phyloP scores from a whole-genome alignment of 2,888 invertebrate genomes.

The Orthosia gracilis region DNA sequence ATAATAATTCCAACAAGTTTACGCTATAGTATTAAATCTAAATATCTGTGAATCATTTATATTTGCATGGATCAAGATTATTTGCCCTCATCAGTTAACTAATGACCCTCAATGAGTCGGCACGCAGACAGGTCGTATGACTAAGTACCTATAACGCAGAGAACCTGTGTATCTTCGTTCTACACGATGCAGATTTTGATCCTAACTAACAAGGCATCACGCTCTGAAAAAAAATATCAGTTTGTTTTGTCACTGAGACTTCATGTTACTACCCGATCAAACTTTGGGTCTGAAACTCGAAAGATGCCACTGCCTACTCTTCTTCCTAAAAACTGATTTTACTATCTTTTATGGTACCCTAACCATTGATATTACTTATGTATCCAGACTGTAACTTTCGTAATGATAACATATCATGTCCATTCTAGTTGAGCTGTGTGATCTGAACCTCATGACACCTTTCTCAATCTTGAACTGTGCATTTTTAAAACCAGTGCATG shows the following conservation, averaged over 20 bases:
- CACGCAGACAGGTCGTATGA: not conserved
- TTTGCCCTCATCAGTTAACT: conserved; percentile 35
- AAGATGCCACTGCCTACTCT: too few relatives aligned
- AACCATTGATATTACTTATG: too few relatives aligned
- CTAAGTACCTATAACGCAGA: not conserved
- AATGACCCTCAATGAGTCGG: conserved; percentile 27
- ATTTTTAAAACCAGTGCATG: too few relatives aligned
- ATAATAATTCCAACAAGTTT: conserved; percentile 41
- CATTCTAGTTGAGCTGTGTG: too few relatives aligned
- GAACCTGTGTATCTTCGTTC: not conserved
- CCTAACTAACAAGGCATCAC: not conserved
- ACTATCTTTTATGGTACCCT: too few relatives aligned
- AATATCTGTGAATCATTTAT: conserved; percentile 44
- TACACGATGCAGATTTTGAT: not conserved
- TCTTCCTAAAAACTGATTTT: too few relatives aligned
- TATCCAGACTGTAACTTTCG: too few relatives aligned
- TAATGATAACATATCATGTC: too few relatives aligned
- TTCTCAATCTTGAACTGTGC: too few relatives aligned
- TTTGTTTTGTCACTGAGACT: not conserved
- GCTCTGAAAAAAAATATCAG: not conserved
- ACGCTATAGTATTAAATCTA: conserved; percentile 41
- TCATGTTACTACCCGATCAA: not conserved
- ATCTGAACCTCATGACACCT: too few relatives aligned
- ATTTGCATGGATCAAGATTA: conserved; percentile 48
- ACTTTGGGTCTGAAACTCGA: not conserved